Evolutionary conservation across 2,113 vertebrate species (phyloP).

Genomic region (Hemichromis elongatus): DNA sequence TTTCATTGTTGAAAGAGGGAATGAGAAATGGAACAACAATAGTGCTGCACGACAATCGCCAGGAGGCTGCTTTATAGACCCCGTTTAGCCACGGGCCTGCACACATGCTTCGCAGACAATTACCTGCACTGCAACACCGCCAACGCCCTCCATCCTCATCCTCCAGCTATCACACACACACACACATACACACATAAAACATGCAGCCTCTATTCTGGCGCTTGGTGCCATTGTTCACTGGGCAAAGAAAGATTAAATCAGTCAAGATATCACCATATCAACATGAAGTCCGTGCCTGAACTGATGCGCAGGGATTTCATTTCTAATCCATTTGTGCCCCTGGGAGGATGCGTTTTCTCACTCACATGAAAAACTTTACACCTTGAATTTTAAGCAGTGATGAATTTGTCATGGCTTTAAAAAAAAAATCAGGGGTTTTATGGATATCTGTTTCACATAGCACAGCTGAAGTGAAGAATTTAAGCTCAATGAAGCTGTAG

Average conservation of each 20-base stretch:
- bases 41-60: constrained; percentile 12
- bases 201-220: neutral
- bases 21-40: constrained; percentile 53
- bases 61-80: constrained; percentile 11
- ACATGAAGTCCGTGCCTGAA: neutral
- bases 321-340: neutral
- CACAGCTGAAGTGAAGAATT: neutral
- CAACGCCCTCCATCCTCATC: neutral
- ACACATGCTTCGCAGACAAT: constrained; percentile 32
- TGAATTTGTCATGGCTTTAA: neutral
- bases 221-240: neutral
- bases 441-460: neutral
- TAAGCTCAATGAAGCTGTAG: neutral
- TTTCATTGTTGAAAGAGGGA: constrained; percentile 28
- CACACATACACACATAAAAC: neutral
- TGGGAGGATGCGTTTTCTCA: neutral
- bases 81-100: constrained; percentile 32
- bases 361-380: neutral
- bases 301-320: neutral
- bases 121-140: neutral
- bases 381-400: neutral
- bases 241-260: neutral
- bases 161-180: neutral
- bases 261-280: constrained; percentile 25
- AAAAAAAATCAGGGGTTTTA: neutral